Base-by-base conservation (phyloP, 2,113 vertebrate genomes). In the Mormyrus iriodes region DNA sequence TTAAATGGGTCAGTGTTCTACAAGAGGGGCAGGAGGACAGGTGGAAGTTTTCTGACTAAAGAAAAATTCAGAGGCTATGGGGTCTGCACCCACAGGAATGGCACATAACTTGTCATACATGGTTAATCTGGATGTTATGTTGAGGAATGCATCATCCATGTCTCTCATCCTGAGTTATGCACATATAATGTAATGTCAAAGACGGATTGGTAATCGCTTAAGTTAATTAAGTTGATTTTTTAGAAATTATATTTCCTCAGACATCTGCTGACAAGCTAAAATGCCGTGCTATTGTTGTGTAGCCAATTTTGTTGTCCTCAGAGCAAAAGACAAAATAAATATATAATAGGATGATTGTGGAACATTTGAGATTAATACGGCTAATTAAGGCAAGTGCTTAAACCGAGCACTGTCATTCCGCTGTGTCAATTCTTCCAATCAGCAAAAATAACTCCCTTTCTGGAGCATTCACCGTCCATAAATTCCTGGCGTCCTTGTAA, bases 391-490 rank as follows among this genome's bases (percentile, higher is more conserved):
- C 51, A 82, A 52, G 19, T 46, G 35, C 31, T 52, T 27, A 84
- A 61, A 84, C 24, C 2, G 79, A 88, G 31, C 48, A 46, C 46
- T 79, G 65, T 35, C 88, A 89, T 84, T 83, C 79, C 39, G 49
- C 48, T 55, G 51, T 55, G n/a, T 84, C 69, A 82, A 24, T 89
- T 83, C 51, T 84, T 61, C 51, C 35, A 35, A 53, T 58, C 76
- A 89, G 86, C 86, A 87, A 58, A 61, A 83, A 89, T 55, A 85
- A 87, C 82, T 88, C 61, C 27, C 90, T 85, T 53, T 91, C 83
- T 35, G 31, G 42, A 55, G 35, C 69, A 85, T 88, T 83, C 79
- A 73, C 27, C 27, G 27, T 82, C 65, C 51, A 83, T 65, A 88
- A 55, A 83, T 90, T 58, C 52, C 65, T n/a, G 10, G 53, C 31